These are phyloP conservation scores for Chionodraco myersi DNA, from an alignment of 2,113 vertebrate genomes.

Conservation along the genomic window DNA sequence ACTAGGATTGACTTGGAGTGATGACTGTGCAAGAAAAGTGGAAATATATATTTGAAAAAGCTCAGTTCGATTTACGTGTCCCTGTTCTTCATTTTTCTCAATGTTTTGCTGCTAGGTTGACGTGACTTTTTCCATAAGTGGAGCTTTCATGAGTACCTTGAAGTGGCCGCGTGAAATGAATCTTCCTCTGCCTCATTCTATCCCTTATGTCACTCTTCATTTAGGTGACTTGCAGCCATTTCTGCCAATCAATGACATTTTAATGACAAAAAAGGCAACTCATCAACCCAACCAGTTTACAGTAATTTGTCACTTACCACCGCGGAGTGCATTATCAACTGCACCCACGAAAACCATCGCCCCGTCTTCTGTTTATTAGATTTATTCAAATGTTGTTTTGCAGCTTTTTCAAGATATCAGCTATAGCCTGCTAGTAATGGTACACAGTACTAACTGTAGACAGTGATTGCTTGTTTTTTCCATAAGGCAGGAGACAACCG, in stretches of 20 bases:
- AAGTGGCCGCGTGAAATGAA: slow-evolving; percentile 51
- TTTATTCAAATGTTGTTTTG: slow-evolving; percentile 64
- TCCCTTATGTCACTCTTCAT: slow-evolving; percentile 69
- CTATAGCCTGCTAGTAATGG: slow-evolving; percentile 50
- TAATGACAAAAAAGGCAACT: slow-evolving; percentile 69
- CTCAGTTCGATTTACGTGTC: slow-evolving; percentile 11
- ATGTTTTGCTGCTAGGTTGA: not conserved
- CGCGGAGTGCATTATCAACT: slow-evolving; percentile 64
- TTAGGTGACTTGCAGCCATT: slow-evolving; percentile 39
- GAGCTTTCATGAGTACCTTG: slow-evolving; percentile 41
- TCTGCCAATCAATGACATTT: slow-evolving; percentile 68
- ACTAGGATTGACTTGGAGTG: slow-evolving; percentile 22
- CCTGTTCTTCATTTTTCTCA: slow-evolving; percentile 17
- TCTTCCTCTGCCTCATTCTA: slow-evolving; percentile 38
- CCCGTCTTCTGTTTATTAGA: slow-evolving; percentile 50
- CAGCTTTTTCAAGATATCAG: slow-evolving; percentile 56
- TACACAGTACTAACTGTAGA: slow-evolving; percentile 51
- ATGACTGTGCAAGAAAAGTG: slow-evolving; percentile 2
- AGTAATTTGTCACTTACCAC: slow-evolving; percentile 63
- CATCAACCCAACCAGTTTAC: slow-evolving; percentile 50
- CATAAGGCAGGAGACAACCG: slow-evolving; percentile 56
- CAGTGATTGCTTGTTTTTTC: slow-evolving; percentile 75
- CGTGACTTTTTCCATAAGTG: slow-evolving; percentile 15
- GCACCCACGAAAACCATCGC: slow-evolving; percentile 38
- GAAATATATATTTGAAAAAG: too few species aligned